phyloP scores from a whole-genome alignment of 2,797 vertebrate species.

The Thunnus albacares region DNA sequence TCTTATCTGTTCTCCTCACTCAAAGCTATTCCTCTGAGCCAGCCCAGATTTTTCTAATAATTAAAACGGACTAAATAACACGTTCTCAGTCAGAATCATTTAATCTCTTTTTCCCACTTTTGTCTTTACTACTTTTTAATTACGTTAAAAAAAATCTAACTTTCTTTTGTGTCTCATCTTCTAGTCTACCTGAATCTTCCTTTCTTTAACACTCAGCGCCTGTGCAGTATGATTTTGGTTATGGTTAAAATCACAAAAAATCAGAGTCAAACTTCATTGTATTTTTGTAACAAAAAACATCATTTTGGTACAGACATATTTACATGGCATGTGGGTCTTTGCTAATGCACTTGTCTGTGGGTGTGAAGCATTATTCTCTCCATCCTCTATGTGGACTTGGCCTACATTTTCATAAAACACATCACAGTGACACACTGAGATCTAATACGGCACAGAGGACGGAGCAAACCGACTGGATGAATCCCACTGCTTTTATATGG shows the following conservation, averaged over 20 bases:
- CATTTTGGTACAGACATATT: neutral
- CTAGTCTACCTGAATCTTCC: neutral
- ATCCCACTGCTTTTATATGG: conserved; percentile 62
- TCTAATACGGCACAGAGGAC: conserved; percentile 64
- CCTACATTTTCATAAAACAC: conserved; percentile 64
- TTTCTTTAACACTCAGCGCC: neutral
- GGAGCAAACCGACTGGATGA: conserved; percentile 38
- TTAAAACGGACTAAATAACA: neutral
- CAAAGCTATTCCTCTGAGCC: neutral
- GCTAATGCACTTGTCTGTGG: conserved; percentile 23
- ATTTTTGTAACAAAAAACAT: conserved; percentile 13
- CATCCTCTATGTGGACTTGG: conserved; percentile 53
- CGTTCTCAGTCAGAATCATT: neutral
- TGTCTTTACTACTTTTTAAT: conserved; percentile 4
- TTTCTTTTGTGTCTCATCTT: neutral
- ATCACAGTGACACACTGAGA: conserved; percentile 58
- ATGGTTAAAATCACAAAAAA: neutral
- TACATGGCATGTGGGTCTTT: conserved; percentile 7
- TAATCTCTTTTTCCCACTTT: neutral
- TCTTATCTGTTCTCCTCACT: conserved; percentile 3
- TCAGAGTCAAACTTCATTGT: neutral
- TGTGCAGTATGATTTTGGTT: neutral
- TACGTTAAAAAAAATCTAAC: neutral
- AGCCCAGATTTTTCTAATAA: neutral
- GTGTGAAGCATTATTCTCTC: conserved; percentile 32